Conservation (phyloP, 2,797 vertebrate species). For the Emydoidea blandingii region DNA sequence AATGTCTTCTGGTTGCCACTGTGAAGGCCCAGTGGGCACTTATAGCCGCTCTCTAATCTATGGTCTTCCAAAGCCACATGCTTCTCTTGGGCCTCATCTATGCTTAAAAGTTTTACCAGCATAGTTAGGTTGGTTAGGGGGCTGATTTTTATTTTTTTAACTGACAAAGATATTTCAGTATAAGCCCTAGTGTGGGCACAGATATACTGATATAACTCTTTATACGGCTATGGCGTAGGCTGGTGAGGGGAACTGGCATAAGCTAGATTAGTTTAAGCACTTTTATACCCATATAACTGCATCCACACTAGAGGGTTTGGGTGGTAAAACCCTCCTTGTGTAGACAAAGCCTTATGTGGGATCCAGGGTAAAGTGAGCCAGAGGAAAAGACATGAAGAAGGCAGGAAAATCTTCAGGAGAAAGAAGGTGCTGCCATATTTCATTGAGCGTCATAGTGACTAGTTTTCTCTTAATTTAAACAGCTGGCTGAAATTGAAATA, state of each 20-base stretch:
- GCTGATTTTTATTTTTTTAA: background rate
- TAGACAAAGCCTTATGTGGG: accelerated
- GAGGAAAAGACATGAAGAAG: background rate
- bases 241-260: background rate
- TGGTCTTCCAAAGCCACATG: background rate
- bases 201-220: background rate
- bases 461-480: background rate
- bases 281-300: background rate
- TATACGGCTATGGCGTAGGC: background rate
- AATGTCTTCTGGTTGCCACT: background rate
- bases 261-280: background rate
- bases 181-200: background rate
- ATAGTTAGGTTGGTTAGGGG: background rate
- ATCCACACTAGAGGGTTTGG: background rate
- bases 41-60: background rate
- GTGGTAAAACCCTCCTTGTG: accelerated
- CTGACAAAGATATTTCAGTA: background rate
- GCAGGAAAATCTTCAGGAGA: background rate
- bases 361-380: background rate
- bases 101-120: background rate
- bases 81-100: background rate
- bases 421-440: background rate
- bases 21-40: background rate
- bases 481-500: background rate
- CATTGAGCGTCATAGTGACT: too few species aligned